Evolutionary conservation across 1,140 invertebrate genomes (phyloP).

Genomic region (Drosophila pectinifera): DNA sequence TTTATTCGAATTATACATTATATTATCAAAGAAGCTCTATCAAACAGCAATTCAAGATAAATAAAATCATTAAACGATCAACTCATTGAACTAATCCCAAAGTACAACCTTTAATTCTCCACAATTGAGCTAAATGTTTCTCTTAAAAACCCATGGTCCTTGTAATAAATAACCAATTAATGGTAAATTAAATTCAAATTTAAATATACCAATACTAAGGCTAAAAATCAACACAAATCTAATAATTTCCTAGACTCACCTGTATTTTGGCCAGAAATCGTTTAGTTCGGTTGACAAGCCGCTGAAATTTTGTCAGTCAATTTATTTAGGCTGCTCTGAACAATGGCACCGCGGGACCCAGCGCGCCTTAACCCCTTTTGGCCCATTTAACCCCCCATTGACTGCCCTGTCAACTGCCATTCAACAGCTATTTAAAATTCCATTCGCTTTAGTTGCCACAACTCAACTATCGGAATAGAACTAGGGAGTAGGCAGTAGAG

Average conservation of each 20-base stretch:
- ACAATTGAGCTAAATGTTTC: too few species aligned
- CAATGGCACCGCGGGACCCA: conserved; percentile 14
- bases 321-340: background rate
- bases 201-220: too few species aligned
- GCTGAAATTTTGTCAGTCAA: conserved; percentile 21
- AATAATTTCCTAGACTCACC: too few species aligned
- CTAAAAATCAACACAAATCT: too few species aligned
- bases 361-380: conserved; percentile 7
- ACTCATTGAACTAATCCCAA: too few species aligned
- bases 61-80: too few species aligned
- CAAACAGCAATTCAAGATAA: too few species aligned
- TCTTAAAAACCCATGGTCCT: too few species aligned
- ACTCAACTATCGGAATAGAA: conserved; percentile 28
- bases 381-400: conserved; percentile 5
- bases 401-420: conserved; percentile 35
- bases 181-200: too few species aligned
- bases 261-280: conserved; percentile 2
- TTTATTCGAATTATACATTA: background rate
- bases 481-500: background rate
- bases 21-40: too few species aligned
- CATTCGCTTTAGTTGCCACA: conserved; percentile 39
- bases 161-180: too few species aligned
- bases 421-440: conserved; percentile 62
- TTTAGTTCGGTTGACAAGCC: background rate
- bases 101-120: too few species aligned